A percentile compares a stretch with the other conserved stretches of the same genome.
These are phyloP conservation scores for Siniperca undulata DNA, from an alignment of 2,797 vertebrate species.

Conservation along the genomic window DNA sequence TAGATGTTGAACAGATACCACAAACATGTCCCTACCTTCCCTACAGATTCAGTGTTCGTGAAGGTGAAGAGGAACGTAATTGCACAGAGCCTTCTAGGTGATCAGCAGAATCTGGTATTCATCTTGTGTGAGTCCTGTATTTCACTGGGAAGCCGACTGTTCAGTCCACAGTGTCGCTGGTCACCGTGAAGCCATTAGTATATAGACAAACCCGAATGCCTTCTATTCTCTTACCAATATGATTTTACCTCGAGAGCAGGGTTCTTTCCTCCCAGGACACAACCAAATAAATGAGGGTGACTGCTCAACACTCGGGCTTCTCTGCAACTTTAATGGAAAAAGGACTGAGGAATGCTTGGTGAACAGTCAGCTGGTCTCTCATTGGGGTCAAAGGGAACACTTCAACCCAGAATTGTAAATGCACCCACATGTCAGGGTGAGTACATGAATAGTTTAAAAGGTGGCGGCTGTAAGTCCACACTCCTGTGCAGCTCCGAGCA, in stretches of 20 bases:
- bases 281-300: background rate
- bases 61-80: background rate
- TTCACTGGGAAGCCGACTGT: background rate
- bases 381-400: background rate
- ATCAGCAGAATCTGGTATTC: background rate
- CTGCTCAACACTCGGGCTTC: background rate
- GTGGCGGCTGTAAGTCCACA: background rate
- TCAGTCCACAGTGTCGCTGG: no score
- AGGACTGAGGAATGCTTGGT: background rate
- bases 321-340: background rate
- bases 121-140: background rate
- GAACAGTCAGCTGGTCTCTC: background rate
- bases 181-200: background rate
- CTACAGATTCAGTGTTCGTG: background rate
- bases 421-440: background rate
- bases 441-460: background rate
- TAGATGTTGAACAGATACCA: no score
- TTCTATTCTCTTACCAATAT: background rate
- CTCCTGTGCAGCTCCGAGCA: background rate
- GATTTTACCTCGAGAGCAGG: background rate
- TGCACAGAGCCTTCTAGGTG: no score
- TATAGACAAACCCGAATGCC: background rate
- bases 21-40: background rate
- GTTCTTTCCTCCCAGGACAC: background rate
- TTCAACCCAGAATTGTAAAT: constrained; percentile 12